Evolutionary conservation across 2,888 invertebrate species (phyloP), one percentile per base, ranked within the genome.

Genomic region (Amphipoea oculea): DNA sequence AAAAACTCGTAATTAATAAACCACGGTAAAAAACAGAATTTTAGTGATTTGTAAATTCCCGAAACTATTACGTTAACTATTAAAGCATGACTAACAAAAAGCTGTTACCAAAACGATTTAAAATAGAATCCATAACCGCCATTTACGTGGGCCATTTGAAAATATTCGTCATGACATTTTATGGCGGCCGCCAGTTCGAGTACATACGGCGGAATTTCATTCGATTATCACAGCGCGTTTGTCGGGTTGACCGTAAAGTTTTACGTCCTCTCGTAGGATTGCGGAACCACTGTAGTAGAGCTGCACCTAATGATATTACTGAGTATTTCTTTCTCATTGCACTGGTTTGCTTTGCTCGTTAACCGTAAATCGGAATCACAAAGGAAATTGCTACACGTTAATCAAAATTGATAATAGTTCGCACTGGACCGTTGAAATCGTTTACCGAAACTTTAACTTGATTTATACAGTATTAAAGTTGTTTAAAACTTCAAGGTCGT

Each of bases 161-260:
- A 88, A 88, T 83, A 85, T 86, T 78, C 78, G 84, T 78, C 71
- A 82, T 73, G 68, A 67, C 77, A 79, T 83, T 84, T 86, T 79
- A 81, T 72, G 68, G 73, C 62, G 12, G 72, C 60, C 51, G 51
- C 63, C 60, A 45, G 72, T 78, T 76, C 54, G 63, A 81, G 78
- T 86, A 83, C 86, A 81, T 81, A 83, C 76, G 78, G 77, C n/a
- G 69, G 83, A 85, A 83, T 88, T 86, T 78, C 79, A 85, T 88
- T 86, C 88, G 88, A 88, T 88, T 88, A 86, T 83, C 83, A 76
- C 83, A 81, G 48, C 82, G 84, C 82, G 80, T 86, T 87, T 84
- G 83, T 79, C 85, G 83, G 86, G 88, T 84, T 86, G 85, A 89
- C 88, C 89, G 89, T 93, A 90, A 92, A 92, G 86, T 93, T 93